Conservation (phyloP, 64 coral and sea anemone genomes). For the Montipora efflorescens region DNA sequence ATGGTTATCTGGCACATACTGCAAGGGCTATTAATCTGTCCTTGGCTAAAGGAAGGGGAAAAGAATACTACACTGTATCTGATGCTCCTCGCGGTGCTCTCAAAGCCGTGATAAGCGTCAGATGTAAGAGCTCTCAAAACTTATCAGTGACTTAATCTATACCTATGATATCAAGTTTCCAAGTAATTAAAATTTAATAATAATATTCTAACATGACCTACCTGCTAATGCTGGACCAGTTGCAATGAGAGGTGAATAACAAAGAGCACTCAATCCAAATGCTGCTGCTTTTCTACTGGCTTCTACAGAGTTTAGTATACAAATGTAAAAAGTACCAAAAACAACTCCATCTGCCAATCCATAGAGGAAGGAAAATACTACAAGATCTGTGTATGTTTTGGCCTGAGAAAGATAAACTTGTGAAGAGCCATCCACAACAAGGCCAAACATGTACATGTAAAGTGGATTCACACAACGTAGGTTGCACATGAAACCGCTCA, state of each 20-base stretch:
- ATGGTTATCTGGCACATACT: too few relatives aligned
- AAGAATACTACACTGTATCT: too few relatives aligned
- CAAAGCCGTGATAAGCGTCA: too few relatives aligned
- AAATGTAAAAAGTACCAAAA: conserved; percentile 14
- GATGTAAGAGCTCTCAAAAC: too few relatives aligned
- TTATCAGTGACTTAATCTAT: too few relatives aligned
- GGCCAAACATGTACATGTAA: conserved; percentile 13
- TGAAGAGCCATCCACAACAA: conserved; percentile 19
- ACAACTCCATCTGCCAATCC: conserved; percentile 33
- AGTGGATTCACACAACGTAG: conserved; percentile 35
- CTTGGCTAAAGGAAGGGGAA: too few relatives aligned
- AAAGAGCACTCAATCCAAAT: conserved; percentile 69
- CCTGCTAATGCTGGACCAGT: conserved; percentile 67
- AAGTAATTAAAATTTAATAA: neutral
- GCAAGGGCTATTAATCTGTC: too few relatives aligned
- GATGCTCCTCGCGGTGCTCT: too few relatives aligned
- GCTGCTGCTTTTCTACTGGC: conserved; percentile 36
- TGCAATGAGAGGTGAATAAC: neutral
- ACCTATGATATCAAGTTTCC: too few relatives aligned
- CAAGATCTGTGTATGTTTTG: conserved; percentile 40
- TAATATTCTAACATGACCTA: neutral
- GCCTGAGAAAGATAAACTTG: conserved; percentile 3
- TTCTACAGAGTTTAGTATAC: neutral
- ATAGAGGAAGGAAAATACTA: conserved; percentile 39
- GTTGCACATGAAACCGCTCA: conserved; percentile 38